Percentiles rank a stretch among this genome's conserved stretches.
These are phyloP conservation scores for Columba janthina DNA, from an alignment of 2,113 vertebrate species.

Conservation along the genomic window DNA sequence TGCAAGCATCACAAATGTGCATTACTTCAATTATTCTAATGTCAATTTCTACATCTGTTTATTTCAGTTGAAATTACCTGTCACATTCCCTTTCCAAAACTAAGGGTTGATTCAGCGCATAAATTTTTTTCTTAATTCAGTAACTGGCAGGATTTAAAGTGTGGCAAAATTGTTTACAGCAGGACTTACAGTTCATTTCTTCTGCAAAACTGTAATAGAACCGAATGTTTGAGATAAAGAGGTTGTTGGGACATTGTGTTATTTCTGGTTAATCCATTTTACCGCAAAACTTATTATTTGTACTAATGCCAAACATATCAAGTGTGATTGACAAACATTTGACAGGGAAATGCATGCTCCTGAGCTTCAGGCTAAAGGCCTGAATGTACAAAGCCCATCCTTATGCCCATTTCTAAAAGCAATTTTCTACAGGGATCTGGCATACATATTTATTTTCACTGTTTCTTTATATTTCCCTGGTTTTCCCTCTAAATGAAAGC, in stretches of 20 bases:
- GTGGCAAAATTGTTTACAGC: background rate
- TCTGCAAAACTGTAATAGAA: background rate
- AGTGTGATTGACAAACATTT: background rate
- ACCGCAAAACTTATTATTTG: background rate
- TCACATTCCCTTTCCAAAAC: background rate
- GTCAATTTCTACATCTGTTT: background rate
- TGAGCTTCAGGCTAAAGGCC: background rate
- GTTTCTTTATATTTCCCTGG: background rate
- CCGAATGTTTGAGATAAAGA: background rate
- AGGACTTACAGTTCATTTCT: background rate
- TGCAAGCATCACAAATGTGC: background rate
- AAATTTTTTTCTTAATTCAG: background rate
- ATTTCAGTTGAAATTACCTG: background rate
- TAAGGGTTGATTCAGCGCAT: background rate
- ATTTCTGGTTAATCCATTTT: background rate
- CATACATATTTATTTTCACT: background rate
- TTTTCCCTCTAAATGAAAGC: background rate
- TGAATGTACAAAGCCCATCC: background rate
- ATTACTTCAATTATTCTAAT: background rate
- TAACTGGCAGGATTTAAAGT: background rate
- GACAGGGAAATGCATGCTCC: background rate
- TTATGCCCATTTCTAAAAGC: background rate
- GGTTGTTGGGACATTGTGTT: background rate
- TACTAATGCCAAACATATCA: background rate
- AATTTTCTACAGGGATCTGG: background rate